Percentiles rank a stretch among this genome's conserved stretches.
Conservation (phyloP, 2,888 invertebrate genomes). For the Stenodera caucasica region DNA sequence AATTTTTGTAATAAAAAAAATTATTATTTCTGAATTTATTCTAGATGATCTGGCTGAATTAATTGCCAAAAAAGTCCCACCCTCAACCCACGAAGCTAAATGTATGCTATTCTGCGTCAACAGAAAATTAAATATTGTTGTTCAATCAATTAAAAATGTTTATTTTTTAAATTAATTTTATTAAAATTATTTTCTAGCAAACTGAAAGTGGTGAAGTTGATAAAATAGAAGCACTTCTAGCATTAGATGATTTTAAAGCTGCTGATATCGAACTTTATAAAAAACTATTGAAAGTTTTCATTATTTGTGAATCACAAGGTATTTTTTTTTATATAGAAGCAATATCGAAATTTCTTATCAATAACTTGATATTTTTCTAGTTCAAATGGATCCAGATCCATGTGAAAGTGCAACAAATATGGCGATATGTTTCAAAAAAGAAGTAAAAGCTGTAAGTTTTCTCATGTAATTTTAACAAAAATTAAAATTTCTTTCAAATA, state of each 20-base stretch:
- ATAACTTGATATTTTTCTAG: slow-evolving; percentile 29
- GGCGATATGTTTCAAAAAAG: slow-evolving; percentile 34
- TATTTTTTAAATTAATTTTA: slow-evolving; percentile 5
- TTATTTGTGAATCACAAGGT: slow-evolving; percentile 24
- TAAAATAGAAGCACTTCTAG: slow-evolving; percentile 24
- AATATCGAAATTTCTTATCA: background rate
- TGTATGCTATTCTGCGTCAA: slow-evolving; percentile 37
- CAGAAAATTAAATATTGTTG: slow-evolving; percentile 31
- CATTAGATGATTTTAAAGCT: slow-evolving; percentile 31
- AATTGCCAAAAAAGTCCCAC: slow-evolving; percentile 29
- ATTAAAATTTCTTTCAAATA: background rate
- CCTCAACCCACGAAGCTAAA: slow-evolving; percentile 34
- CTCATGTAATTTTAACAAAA: background rate
- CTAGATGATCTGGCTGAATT: slow-evolving; percentile 35
- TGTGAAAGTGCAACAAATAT: slow-evolving; percentile 36
- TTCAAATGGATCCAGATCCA: slow-evolving; percentile 32
- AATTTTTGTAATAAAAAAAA: background rate
- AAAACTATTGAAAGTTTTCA: slow-evolving; percentile 27
- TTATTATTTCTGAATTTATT: slow-evolving; percentile 14
- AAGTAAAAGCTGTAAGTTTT: slow-evolving; percentile 36
- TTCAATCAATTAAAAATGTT: slow-evolving; percentile 1
- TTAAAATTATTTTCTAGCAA: slow-evolving; percentile 15
- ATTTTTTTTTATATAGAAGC: background rate
- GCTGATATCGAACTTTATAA: slow-evolving; percentile 32
- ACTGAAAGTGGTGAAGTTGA: slow-evolving; percentile 33